Conservation (phyloP, 2,113 vertebrate genomes). For the Epinephelus fuscoguttatus region DNA sequence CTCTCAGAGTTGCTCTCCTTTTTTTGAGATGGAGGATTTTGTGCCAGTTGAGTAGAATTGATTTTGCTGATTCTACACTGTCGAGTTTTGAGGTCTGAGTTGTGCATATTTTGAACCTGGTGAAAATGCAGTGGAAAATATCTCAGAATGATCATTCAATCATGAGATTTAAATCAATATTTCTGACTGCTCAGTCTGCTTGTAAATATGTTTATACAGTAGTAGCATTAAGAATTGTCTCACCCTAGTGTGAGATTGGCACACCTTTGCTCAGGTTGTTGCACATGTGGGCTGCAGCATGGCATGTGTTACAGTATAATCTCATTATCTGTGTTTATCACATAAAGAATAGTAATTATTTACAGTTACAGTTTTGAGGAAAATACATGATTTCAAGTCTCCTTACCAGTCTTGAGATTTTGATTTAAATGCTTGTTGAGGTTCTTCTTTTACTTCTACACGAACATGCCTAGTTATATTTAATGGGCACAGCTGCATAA, state of each 20-base stretch:
- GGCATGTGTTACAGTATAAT: neutral
- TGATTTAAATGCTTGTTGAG: neutral
- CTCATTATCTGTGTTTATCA: neutral
- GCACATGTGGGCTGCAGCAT: neutral
- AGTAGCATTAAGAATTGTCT: neutral
- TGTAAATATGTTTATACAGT: constrained; percentile 3
- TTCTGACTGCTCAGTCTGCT: neutral
- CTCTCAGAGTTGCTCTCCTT: constrained; percentile 32
- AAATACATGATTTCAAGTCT: too few relatives aligned
- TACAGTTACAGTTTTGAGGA: too few relatives aligned
- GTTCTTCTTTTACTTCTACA: neutral
- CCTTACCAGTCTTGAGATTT: neutral
- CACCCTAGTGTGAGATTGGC: too few relatives aligned
- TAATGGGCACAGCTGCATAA: neutral
- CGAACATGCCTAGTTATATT: neutral
- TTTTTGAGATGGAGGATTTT: constrained; percentile 45
- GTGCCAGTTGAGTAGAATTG: constrained; percentile 44
- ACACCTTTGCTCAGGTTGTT: too few relatives aligned
- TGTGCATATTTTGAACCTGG: constrained; percentile 11
- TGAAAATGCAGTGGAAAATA: neutral
- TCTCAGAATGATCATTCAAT: neutral
- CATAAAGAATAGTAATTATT: neutral
- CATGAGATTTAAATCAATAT: neutral
- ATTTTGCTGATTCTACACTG: constrained; percentile 41
- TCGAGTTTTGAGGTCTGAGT: neutral